These are phyloP conservation scores for Agrotis segetum DNA, from an alignment of 2,888 invertebrate species.

Conservation along the genomic window DNA sequence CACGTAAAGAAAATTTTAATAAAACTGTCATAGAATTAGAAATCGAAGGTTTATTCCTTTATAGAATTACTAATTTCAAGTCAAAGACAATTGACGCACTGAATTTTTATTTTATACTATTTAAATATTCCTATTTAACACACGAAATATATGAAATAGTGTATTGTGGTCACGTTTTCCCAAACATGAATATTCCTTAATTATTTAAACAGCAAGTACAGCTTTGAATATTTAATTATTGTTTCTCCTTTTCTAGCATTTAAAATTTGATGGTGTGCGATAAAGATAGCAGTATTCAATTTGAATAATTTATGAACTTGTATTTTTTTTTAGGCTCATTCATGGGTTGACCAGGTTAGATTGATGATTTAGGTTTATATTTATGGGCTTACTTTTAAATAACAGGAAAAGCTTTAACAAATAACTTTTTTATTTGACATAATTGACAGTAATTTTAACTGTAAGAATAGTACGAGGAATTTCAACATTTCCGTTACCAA, in stretches of 20 bases:
- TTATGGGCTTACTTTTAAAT: not conserved
- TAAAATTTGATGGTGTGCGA: slow-evolving; percentile 9
- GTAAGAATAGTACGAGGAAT: not conserved
- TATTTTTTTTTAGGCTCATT: slow-evolving; percentile 15
- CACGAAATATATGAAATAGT: slow-evolving; percentile 20
- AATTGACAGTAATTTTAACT: not conserved
- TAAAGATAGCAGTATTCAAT: slow-evolving; percentile 22
- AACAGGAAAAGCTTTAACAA: slow-evolving; percentile 3
- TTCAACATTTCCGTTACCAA: no score
- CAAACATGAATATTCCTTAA: slow-evolving; percentile 52
- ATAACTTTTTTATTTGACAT: not conserved
- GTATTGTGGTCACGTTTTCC: slow-evolving; percentile 42
- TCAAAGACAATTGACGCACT: slow-evolving; percentile 43
- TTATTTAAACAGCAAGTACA: slow-evolving; percentile 30
- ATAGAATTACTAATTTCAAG: slow-evolving; percentile 39
- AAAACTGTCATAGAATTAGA: slow-evolving; percentile 32
- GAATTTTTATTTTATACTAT: slow-evolving; percentile 35
- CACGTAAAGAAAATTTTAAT: slow-evolving; percentile 35
- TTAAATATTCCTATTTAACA: slow-evolving; percentile 45
- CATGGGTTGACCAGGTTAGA: slow-evolving; percentile 20
- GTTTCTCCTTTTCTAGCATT: slow-evolving; percentile 14
- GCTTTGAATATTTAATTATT: slow-evolving; percentile 23
- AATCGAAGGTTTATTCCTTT: slow-evolving; percentile 28
- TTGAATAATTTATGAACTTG: slow-evolving; percentile 39
- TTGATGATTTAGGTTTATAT: slow-evolving; percentile 9